Conservation (phyloP, 1,140 invertebrate species). For the Rhagoletis pomonella region DNA sequence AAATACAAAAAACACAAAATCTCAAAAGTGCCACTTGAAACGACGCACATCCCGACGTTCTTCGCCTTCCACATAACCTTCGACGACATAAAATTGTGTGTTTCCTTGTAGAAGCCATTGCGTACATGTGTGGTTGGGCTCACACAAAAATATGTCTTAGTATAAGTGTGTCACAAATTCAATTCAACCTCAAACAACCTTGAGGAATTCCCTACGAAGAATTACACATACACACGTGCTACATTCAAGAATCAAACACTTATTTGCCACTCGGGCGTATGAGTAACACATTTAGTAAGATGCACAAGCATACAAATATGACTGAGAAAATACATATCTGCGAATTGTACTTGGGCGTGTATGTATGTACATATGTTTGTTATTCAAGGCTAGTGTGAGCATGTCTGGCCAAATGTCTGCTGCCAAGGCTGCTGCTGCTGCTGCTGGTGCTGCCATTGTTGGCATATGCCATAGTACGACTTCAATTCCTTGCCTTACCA, state of each 20-base stretch:
- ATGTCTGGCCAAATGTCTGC: slow-evolving; percentile 29
- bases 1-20: not conserved
- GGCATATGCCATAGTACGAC: not conserved
- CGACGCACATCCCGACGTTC: not conserved
- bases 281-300: slow-evolving; percentile 19
- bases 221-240: not conserved
- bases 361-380: not conserved
- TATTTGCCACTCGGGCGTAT: slow-evolving; percentile 32
- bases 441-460: not conserved
- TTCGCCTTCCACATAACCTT: not conserved
- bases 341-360: too few relatives aligned
- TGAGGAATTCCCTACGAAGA: slow-evolving; percentile 46
- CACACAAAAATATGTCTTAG: slow-evolving; percentile 13
- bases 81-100: not conserved
- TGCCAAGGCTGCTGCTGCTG: not conserved
- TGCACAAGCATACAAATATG: not conserved
- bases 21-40: not conserved
- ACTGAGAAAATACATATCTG: not conserved
- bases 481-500: slow-evolving; percentile 43
- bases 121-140: not conserved
- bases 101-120: not conserved
- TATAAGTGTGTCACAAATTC: slow-evolving; percentile 41
- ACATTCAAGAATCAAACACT: slow-evolving; percentile 25
- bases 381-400: slow-evolving; percentile 21
- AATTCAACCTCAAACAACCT: slow-evolving; percentile 34